These are phyloP conservation scores for Genyomyrus donnyi DNA, from an alignment of 2,113 vertebrate species.

Conservation along the genomic window DNA sequence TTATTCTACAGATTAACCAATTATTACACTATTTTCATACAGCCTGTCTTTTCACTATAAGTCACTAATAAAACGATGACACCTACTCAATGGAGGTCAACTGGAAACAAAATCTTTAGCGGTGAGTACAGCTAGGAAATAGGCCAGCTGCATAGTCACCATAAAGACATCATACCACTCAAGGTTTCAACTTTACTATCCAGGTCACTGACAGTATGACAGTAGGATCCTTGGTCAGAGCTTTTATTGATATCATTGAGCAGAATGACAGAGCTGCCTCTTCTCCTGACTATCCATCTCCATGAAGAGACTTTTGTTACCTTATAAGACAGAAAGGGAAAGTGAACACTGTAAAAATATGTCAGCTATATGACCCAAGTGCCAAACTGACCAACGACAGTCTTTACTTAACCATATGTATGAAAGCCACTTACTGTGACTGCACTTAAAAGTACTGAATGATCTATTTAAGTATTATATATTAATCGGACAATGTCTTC, in stretches of 20 bases:
- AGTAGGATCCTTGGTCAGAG: neutral
- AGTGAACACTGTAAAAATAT: neutral
- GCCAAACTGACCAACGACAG: neutral
- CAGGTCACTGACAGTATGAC: slow-evolving; percentile 3
- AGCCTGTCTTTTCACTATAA: neutral
- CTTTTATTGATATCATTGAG: slow-evolving; percentile 25
- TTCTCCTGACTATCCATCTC: slow-evolving; percentile 16
- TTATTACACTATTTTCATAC: neutral
- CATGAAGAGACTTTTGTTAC: neutral
- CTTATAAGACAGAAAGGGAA: neutral
- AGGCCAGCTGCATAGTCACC: neutral
- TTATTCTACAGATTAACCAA: neutral
- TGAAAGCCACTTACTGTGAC: neutral
- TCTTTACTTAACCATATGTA: neutral
- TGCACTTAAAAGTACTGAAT: neutral
- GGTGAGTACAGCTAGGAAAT: neutral
- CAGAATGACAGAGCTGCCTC: slow-evolving; percentile 10
- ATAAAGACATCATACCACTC: neutral
- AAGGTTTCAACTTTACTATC: neutral
- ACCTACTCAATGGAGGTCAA: neutral
- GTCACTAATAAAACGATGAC: neutral
- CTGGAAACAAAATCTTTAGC: neutral
- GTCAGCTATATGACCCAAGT: neutral
- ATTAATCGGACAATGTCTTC: neutral
- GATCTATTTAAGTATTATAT: neutral